These are phyloP conservation scores for Gastrophryne carolinensis DNA, from an alignment of 2,797 vertebrate genomes.

Conservation along the genomic window DNA sequence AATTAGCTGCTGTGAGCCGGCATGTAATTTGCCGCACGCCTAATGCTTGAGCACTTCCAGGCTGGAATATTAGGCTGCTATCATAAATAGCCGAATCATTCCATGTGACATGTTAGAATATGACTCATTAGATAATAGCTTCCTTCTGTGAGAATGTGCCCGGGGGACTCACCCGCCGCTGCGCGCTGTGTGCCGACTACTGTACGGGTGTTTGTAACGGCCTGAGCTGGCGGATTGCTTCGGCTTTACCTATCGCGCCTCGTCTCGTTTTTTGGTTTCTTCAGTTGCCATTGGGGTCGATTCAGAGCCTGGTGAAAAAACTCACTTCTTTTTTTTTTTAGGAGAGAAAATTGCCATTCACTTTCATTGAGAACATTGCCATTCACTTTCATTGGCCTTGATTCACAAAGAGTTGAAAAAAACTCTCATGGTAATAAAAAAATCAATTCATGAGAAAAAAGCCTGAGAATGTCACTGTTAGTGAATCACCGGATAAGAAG, in stretches of 20 bases:
- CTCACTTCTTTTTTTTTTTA: no score
- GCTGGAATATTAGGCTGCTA: conserved; percentile 16
- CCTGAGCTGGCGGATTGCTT: not conserved
- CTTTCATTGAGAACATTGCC: no score
- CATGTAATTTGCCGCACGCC: conserved; percentile 11
- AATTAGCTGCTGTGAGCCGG: conserved; percentile 11
- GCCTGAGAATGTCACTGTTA: no score
- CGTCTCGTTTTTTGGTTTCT: not conserved
- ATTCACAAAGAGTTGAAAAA: no score
- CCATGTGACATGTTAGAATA: conserved; percentile 23
- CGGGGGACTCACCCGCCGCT: conserved; percentile 1
- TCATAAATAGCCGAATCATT: conserved; percentile 29
- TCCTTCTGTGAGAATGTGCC: conserved; percentile 42
- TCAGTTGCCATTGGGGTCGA: not conserved
- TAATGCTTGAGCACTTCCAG: conserved; percentile 11
- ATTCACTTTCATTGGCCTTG: no score
- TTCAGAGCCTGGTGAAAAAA: no score
- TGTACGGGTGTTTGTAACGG: not conserved
- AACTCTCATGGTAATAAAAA: no score
- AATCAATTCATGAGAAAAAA: no score
- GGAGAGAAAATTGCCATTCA: no score
- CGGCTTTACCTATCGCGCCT: not conserved
- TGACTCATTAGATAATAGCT: conserved; percentile 48
- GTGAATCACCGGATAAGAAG: no score
- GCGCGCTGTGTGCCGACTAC: not conserved